Percentiles rank a stretch among this genome's conserved stretches.
Evolutionary conservation across 2,888 invertebrate species (phyloP).

Genomic region (Chrysomela aeneicollis): DNA sequence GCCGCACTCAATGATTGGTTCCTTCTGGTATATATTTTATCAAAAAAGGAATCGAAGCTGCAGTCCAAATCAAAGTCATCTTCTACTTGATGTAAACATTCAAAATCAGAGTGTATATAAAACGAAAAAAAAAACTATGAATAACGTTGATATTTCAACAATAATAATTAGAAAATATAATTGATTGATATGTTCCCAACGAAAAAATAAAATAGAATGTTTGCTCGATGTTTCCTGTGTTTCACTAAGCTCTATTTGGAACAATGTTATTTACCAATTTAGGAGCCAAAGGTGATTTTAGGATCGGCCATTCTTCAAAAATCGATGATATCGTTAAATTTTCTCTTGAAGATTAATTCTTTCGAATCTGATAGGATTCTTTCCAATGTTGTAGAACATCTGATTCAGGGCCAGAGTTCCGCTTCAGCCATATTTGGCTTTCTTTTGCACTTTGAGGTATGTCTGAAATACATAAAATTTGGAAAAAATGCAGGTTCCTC

Average conservation of each 20-base stretch:
- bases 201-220: neutral
- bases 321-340: neutral
- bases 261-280: neutral
- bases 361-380: neutral
- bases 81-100: slow-evolving; percentile 2
- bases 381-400: neutral
- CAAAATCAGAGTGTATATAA: neutral
- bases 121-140: neutral
- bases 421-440: neutral
- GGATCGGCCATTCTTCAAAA: neutral
- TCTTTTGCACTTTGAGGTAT: neutral
- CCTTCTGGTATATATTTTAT: neutral
- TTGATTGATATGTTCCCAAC: neutral
- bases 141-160: neutral
- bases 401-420: neutral
- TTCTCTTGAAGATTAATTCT: neutral
- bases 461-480: slow-evolving; percentile 1
- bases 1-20: neutral
- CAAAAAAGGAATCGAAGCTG: slow-evolving; percentile 1
- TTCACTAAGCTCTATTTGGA: neutral
- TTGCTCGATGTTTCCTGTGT: neutral
- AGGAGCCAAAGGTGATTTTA: neutral
- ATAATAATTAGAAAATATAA: neutral
- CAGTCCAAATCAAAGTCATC: neutral
- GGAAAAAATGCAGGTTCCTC: neutral